Evolutionary conservation across 1,140 invertebrate species (phyloP).

Genomic region (Olivierus martensii): DNA sequence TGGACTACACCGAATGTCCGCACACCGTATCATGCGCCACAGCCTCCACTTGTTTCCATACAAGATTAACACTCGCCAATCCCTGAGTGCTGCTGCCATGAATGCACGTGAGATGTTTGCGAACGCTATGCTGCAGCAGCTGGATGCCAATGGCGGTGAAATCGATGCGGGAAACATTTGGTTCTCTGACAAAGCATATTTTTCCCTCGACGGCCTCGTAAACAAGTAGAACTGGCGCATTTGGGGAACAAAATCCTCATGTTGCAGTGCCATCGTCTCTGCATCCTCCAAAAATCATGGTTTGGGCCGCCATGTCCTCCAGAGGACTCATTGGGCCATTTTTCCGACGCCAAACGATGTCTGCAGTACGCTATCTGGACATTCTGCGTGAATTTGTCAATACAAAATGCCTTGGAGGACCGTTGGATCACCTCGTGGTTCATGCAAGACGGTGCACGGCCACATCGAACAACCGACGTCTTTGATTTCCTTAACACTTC

Average conservation of each 20-base stretch:
- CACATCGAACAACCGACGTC: not conserved
- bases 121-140: not conserved
- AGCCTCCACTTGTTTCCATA: not conserved
- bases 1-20: no score
- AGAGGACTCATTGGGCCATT: not conserved
- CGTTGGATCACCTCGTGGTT: not conserved
- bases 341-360: not conserved
- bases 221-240: conserved; percentile 3
- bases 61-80: not conserved
- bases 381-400: not conserved
- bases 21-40: not conserved
- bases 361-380: not conserved
- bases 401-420: not conserved
- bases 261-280: no score
- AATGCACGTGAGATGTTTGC: not conserved
- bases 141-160: not conserved
- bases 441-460: conserved; percentile 5
- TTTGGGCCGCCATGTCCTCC: not conserved
- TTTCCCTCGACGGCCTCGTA: no score
- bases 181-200: no score
- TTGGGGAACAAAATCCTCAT: no score
- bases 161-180: not conserved
- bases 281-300: no score
- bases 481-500: not conserved
- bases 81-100: not conserved